Evolutionary conservation across 1,140 invertebrate genomes (phyloP).

Genomic region (Atta cephalotes): DNA sequence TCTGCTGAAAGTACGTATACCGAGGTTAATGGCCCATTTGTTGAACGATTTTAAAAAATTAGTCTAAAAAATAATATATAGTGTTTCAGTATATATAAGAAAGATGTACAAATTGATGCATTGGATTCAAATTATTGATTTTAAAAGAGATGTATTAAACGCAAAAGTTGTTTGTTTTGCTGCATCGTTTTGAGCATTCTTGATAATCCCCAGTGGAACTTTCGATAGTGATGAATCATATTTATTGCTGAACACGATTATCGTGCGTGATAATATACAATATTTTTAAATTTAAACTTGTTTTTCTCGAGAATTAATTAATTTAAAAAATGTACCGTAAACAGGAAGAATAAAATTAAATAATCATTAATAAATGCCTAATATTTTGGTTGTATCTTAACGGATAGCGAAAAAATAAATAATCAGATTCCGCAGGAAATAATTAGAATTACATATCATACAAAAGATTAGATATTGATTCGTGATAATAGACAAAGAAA

Average conservation of each 20-base stretch:
- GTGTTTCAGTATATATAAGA: not conserved
- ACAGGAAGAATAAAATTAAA: no score
- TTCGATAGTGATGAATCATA: not conserved
- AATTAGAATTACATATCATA: no score
- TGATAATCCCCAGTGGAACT: not conserved
- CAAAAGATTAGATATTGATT: no score
- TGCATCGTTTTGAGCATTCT: not conserved
- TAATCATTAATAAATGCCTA: no score
- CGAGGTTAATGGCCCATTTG: not conserved
- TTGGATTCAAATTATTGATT: conserved; percentile 5
- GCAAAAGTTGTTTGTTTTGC: not conserved
- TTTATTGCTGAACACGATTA: conserved; percentile 13
- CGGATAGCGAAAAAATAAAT: no score
- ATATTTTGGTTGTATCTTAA: no score
- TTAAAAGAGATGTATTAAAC: not conserved
- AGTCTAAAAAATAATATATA: not conserved
- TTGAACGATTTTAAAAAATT: not conserved
- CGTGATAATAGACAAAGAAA: no score
- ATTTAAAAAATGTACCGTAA: not conserved
- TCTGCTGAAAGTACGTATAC: not conserved
- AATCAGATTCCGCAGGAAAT: no score
- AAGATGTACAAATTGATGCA: not conserved
- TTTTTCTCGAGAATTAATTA: not conserved
- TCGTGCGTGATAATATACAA: not conserved
- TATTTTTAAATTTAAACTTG: not conserved